phyloP scores from a whole-genome alignment of 1,140 invertebrate genomes.

The Caenorhabditis remanei region DNA sequence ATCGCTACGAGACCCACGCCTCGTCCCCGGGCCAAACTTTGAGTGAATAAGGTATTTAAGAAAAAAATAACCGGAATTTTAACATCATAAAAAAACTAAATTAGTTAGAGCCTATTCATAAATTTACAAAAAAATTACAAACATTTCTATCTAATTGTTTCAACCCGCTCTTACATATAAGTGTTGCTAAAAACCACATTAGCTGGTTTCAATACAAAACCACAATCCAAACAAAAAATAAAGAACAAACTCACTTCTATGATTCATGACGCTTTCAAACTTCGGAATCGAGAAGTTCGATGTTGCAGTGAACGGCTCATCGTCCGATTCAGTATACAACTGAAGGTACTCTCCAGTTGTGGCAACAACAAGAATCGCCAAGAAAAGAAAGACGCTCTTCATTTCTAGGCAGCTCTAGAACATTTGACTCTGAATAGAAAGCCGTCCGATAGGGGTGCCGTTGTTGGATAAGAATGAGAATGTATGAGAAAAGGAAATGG shows the following conservation, averaged over 20 bases:
- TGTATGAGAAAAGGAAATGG: neutral
- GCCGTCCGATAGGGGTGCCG: neutral
- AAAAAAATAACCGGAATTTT: no score
- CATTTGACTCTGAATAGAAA: neutral
- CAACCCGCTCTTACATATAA: no score
- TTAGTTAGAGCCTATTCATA: no score
- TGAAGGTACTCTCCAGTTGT: neutral
- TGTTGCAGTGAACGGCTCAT: neutral
- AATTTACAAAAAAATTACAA: no score
- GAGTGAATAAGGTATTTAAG: no score
- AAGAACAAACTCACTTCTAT: neutral
- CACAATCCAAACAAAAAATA: no score
- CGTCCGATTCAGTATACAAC: neutral
- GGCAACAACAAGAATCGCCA: neutral
- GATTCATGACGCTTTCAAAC: neutral
- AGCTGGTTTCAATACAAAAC: no score
- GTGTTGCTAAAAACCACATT: no score
- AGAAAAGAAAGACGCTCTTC: neutral
- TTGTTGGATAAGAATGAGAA: neutral
- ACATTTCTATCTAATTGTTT: no score
- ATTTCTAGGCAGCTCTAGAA: neutral
- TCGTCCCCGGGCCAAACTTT: no score
- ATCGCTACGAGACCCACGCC: no score
- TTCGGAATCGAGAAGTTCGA: neutral
- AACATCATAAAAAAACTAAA: no score